phyloP scores from a whole-genome alignment of 2,888 invertebrate species.

The Drosophila yooni region DNA sequence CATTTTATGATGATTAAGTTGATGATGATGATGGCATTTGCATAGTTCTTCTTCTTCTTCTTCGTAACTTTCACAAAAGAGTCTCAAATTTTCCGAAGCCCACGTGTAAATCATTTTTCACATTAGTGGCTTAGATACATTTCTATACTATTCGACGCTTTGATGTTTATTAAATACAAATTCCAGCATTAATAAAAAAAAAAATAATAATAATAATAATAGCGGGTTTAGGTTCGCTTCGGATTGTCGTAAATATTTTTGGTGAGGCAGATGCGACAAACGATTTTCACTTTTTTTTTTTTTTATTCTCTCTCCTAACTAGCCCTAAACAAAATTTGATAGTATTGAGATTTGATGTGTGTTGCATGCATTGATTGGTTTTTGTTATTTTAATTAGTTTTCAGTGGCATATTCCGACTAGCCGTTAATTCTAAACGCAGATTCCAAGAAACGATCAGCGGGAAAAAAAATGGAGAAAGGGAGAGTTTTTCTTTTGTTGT shows the following conservation, averaged over 20 bases:
- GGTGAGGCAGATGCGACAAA: conserved; percentile 20
- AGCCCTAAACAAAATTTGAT: conserved; percentile 6
- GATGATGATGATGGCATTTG: conserved; percentile 23
- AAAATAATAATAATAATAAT: conserved; percentile 39
- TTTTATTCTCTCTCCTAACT: conserved; percentile 3
- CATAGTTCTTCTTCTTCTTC: conserved; percentile 9
- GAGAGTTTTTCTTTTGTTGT: conserved; percentile 65
- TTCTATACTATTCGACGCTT: conserved; percentile 36
- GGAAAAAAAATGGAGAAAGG: conserved; percentile 47
- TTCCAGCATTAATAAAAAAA: conserved; percentile 44
- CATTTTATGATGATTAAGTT: conserved; percentile 6
- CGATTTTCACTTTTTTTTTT: conserved; percentile 49
- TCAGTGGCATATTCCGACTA: conserved; percentile 54
- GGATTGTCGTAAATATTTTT: conserved; percentile 58
- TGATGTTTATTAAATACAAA: conserved; percentile 74
- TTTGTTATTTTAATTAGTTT: conserved; percentile 78
- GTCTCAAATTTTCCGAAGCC: conserved; percentile 29
- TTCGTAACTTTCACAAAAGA: conserved; percentile 44
- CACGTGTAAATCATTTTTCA: conserved; percentile 43
- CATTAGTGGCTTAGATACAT: conserved; percentile 1
- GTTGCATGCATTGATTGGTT: conserved; percentile 62
- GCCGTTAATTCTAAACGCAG: conserved; percentile 51
- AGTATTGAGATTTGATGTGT: conserved; percentile 37
- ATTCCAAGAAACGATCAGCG: conserved; percentile 43
- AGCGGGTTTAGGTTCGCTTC: conserved; percentile 32